phyloP scores from a whole-genome alignment of 2,888 invertebrate species.

The Argynnis bischoffii region DNA sequence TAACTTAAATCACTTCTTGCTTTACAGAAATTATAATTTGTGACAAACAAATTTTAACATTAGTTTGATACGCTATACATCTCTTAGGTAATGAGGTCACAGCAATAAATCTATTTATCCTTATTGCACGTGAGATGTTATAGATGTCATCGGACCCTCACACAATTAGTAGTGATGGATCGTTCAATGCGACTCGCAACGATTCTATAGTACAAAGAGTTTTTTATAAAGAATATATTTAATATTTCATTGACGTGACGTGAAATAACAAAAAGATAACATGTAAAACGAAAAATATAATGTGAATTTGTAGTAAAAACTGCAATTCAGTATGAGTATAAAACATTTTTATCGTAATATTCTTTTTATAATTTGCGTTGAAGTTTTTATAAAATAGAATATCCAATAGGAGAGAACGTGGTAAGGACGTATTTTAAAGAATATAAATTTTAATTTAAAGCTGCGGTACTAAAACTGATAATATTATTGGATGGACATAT shows the following conservation, averaged over 20 bases:
- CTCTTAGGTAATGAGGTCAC: constrained; percentile 42
- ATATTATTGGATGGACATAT: constrained; percentile 32
- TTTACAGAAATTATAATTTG: neutral
- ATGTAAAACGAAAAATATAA: too few species aligned
- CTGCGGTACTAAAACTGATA: constrained; percentile 36
- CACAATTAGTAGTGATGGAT: constrained; percentile 42
- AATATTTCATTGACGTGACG: too few species aligned
- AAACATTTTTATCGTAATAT: too few species aligned
- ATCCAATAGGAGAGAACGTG: neutral
- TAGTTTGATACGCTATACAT: constrained; percentile 10
- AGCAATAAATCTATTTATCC: constrained; percentile 49
- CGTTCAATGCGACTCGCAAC: constrained; percentile 15
- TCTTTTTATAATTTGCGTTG: too few species aligned
- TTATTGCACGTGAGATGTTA: constrained; percentile 46
- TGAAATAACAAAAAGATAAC: too few species aligned
- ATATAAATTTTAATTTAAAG: constrained; percentile 29
- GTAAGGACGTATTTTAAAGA: constrained; percentile 13
- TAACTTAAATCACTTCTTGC: neutral
- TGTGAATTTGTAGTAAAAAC: too few species aligned
- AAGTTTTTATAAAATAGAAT: neutral
- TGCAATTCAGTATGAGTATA: too few species aligned
- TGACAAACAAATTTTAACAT: constrained; percentile 4
- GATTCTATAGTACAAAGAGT: neutral
- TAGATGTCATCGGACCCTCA: constrained; percentile 43
- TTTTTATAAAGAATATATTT: neutral